Evolutionary conservation across 2,113 vertebrate genomes (phyloP).

Genomic region (Pelobates fuscus): DNA sequence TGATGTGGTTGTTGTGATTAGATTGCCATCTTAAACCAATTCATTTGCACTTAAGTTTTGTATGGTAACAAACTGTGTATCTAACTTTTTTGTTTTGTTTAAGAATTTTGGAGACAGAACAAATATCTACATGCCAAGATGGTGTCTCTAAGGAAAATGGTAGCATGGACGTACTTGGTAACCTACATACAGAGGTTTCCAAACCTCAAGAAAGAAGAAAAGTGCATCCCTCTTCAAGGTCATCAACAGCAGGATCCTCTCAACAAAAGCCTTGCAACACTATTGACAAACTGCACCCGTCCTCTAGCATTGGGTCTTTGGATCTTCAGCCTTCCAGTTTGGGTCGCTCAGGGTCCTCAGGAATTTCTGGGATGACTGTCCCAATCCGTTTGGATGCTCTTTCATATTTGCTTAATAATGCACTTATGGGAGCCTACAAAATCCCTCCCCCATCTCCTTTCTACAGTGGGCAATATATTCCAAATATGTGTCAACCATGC

Average conservation of each 20-base stretch:
- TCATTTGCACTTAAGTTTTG: no score
- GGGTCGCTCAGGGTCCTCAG: background rate
- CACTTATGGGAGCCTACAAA: conserved; percentile 56
- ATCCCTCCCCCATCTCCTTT: conserved; percentile 41
- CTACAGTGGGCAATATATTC: background rate
- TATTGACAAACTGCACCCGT: background rate
- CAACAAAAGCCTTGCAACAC: background rate
- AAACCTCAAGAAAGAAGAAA: conserved; percentile 10
- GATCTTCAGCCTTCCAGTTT: conserved; percentile 41
- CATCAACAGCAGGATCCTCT: background rate
- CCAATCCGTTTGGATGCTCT: conserved; percentile 65
- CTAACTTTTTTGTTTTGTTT: conserved; percentile 1
- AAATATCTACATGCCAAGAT: background rate
- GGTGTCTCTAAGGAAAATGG: background rate
- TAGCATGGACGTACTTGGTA: background rate
- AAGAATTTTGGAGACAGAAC: background rate
- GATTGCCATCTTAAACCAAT: no score
- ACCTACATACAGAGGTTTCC: background rate
- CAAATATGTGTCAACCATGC: background rate
- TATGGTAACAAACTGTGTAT: no score
- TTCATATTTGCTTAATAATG: conserved; percentile 63
- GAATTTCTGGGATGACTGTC: conserved; percentile 52
- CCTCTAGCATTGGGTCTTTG: background rate
- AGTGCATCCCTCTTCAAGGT: conserved; percentile 7
- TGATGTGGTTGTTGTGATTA: no score